phyloP scores from a whole-genome alignment of 1,140 invertebrate species.

The Leptinotarsa undecemlineata region DNA sequence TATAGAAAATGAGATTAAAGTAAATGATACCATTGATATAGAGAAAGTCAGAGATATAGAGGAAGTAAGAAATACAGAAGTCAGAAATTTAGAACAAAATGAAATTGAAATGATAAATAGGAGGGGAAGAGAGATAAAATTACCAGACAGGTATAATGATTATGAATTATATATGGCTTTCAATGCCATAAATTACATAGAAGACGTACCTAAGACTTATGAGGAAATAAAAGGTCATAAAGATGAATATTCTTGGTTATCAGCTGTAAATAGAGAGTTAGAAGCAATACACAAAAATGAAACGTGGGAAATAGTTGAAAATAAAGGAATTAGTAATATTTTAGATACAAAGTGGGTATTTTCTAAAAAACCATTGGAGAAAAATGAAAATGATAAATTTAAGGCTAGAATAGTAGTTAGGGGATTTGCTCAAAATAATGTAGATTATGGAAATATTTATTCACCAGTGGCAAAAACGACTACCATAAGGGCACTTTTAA shows the following conservation, averaged over 20 bases:
- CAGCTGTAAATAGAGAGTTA: slow-evolving; percentile 50
- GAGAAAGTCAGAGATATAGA: slow-evolving; percentile 17
- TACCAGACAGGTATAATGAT: slow-evolving; percentile 34
- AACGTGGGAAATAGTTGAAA: slow-evolving; percentile 50
- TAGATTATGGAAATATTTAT: slow-evolving; percentile 33
- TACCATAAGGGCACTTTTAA: slow-evolving; percentile 19
- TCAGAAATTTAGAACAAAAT: too few species aligned
- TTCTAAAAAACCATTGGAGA: slow-evolving; percentile 39
- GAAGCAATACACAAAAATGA: slow-evolving; percentile 50
- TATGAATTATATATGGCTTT: slow-evolving; percentile 37
- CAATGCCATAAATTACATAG: slow-evolving; percentile 28
- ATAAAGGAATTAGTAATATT: slow-evolving; percentile 41
- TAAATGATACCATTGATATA: slow-evolving; percentile 5
- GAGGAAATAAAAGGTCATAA: slow-evolving; percentile 48
- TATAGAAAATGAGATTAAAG: slow-evolving; percentile 14
- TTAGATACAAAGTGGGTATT: slow-evolving; percentile 54
- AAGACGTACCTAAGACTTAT: slow-evolving; percentile 35
- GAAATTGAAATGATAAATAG: not conserved
- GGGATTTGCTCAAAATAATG: slow-evolving; percentile 36
- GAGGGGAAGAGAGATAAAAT: slow-evolving; percentile 26
- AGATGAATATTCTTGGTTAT: slow-evolving; percentile 47
- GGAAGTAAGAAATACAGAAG: slow-evolving; percentile 12
- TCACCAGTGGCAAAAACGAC: slow-evolving; percentile 20
- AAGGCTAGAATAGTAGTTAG: slow-evolving; percentile 55
- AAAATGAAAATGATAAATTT: slow-evolving; percentile 39